Conservation (phyloP, 2,113 vertebrate genomes). For the Euleptes europaea region DNA sequence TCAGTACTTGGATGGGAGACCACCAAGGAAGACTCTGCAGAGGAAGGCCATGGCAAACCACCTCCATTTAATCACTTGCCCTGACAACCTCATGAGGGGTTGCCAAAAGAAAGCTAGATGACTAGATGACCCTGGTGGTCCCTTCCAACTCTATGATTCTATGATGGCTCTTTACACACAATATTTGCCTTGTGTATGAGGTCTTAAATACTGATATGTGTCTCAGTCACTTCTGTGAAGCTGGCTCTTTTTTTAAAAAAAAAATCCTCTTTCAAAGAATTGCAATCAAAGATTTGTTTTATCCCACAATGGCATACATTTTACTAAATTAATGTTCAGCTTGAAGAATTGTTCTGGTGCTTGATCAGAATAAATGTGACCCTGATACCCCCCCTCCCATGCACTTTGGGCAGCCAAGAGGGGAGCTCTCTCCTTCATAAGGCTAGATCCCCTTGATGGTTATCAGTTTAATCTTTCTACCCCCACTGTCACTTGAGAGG, state of each 20-base stretch:
- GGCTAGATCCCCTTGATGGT: background rate
- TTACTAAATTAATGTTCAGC: background rate
- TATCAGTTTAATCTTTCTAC: accelerated
- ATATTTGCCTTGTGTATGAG: background rate
- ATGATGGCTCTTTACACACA: no score
- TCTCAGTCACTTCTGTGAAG: background rate
- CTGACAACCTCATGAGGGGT: no score
- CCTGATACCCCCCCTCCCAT: background rate
- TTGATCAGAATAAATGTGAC: background rate
- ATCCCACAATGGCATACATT: background rate
- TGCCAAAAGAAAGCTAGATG: no score
- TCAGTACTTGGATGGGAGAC: no score
- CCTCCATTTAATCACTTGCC: no score
- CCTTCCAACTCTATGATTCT: no score
- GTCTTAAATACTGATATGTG: background rate
- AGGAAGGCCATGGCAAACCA: no score
- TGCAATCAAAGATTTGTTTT: background rate
- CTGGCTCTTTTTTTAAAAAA: background rate
- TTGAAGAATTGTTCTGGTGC: background rate
- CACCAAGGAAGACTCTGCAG: no score
- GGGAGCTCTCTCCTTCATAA: background rate
- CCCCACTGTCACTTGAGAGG: background rate
- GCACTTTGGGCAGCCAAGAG: background rate
- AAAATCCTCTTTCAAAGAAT: background rate
- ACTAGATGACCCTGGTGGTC: no score